Conservation (phyloP, 1,140 invertebrate genomes). For the Tyrophagus putrescentiae region DNA sequence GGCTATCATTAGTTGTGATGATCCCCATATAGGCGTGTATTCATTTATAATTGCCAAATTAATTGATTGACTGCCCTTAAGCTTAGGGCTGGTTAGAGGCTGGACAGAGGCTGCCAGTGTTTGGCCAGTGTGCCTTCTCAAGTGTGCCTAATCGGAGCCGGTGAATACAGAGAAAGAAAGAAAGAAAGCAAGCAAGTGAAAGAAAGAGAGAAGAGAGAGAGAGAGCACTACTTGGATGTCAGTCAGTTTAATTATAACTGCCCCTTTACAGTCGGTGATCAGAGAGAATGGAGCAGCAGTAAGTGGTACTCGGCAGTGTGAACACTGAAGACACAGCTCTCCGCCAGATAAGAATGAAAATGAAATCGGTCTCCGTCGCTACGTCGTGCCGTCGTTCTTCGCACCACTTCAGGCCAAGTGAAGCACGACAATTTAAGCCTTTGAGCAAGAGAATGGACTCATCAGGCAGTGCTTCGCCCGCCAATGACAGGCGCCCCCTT, state of each 20-base stretch:
- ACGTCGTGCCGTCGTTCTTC: no score
- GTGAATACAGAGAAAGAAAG: neutral
- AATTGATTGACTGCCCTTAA: no score
- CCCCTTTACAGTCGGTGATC: no score
- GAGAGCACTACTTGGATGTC: neutral
- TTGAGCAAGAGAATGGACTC: neutral
- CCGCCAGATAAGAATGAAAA: neutral
- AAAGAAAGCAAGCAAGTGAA: neutral
- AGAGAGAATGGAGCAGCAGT: neutral
- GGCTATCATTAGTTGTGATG: no score
- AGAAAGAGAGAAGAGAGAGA: neutral
- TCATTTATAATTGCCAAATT: no score
- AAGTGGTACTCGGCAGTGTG: neutral
- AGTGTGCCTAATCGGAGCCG: neutral
- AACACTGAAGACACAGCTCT: no score
- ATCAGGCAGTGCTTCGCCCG: neutral
- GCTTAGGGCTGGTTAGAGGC: no score
- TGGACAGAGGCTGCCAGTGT: no score
- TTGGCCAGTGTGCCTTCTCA: no score
- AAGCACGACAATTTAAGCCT: constrained; percentile 1
- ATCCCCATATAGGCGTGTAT: no score
- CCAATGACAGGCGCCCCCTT: neutral
- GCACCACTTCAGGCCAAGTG: neutral
- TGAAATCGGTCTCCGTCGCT: neutral
- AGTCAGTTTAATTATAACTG: no score